Percentiles rank a stretch among this genome's conserved stretches.
Conservation (phyloP, 2,888 invertebrate genomes). For the Hylaea fasciaria region DNA sequence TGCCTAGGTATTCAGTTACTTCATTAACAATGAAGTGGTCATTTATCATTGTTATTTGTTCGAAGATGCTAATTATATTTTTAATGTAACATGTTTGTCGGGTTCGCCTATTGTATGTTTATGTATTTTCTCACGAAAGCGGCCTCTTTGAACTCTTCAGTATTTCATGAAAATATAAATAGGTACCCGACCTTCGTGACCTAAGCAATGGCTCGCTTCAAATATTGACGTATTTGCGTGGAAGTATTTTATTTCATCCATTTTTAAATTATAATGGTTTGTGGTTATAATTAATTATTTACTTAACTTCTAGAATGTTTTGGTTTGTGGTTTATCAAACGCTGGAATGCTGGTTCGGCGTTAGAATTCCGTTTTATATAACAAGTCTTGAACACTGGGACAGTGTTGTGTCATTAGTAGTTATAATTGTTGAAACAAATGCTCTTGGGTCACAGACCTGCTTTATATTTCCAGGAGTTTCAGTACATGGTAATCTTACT, state of each 20-base stretch:
- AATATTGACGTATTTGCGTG: slow-evolving; percentile 15
- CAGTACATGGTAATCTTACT: too few relatives aligned
- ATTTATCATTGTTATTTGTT: slow-evolving; percentile 19
- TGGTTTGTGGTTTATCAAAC: too few relatives aligned
- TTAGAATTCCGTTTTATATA: too few relatives aligned
- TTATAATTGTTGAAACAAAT: too few relatives aligned
- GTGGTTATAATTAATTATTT: too few relatives aligned
- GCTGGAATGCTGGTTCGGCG: too few relatives aligned
- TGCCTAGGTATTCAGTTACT: too few relatives aligned
- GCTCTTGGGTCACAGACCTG: too few relatives aligned
- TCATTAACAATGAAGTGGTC: slow-evolving; percentile 7
- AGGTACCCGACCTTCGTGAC: slow-evolving; percentile 18
- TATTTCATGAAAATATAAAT: slow-evolving; percentile 19
- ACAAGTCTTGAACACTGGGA: too few relatives aligned
- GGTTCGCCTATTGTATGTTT: slow-evolving; percentile 13
- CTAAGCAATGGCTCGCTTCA: slow-evolving; percentile 18
- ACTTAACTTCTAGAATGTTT: background rate
- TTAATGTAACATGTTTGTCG: background rate
- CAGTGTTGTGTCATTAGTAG: too few relatives aligned
- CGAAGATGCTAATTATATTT: background rate
- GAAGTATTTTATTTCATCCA: slow-evolving; percentile 1
- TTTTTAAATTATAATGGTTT: background rate
- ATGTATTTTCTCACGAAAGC: slow-evolving; percentile 22
- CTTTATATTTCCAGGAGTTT: too few relatives aligned
- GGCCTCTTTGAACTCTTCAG: slow-evolving; percentile 19